phyloP scores from a whole-genome alignment of 2,888 invertebrate species.

The Andrena bucephala region DNA sequence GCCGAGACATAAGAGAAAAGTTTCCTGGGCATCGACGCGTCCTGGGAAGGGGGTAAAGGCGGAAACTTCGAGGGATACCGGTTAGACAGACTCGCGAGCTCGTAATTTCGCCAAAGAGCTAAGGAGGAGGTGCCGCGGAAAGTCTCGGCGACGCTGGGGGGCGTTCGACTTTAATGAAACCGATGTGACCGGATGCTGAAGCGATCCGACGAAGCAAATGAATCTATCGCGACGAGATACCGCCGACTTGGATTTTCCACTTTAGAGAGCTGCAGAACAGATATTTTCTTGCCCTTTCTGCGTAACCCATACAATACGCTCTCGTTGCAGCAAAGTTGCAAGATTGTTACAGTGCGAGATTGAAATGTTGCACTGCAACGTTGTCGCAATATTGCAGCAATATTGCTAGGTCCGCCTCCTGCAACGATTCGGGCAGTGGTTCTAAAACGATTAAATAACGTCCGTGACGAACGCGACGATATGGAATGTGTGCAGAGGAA shows the following conservation, averaged over 20 bases:
- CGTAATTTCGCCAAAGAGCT: constrained; percentile 24
- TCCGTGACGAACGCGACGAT: too few species aligned
- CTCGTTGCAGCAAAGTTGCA: too few species aligned
- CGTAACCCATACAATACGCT: too few species aligned
- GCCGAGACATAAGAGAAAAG: constrained; percentile 56
- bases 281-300: too few species aligned
- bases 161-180: constrained; percentile 17
- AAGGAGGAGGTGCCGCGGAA: neutral
- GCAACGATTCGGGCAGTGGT: too few species aligned
- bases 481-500: too few species aligned
- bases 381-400: too few species aligned
- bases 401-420: too few species aligned
- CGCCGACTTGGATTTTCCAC: neutral
- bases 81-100: neutral
- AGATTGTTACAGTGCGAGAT: too few species aligned
- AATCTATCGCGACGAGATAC: constrained; percentile 9
- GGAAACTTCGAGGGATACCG: constrained; percentile 19
- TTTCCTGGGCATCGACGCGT: constrained; percentile 32
- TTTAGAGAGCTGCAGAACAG: neutral
- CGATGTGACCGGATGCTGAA: constrained; percentile 14
- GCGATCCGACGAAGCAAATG: constrained; percentile 10
- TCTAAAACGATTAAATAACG: too few species aligned
- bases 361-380: too few species aligned
- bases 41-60: neutral
- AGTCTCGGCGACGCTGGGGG: neutral